Evolutionary conservation across 2,113 vertebrate species (phyloP), one percentile per base, ranked within the genome.

Genomic region (Oryzias celebensis): DNA sequence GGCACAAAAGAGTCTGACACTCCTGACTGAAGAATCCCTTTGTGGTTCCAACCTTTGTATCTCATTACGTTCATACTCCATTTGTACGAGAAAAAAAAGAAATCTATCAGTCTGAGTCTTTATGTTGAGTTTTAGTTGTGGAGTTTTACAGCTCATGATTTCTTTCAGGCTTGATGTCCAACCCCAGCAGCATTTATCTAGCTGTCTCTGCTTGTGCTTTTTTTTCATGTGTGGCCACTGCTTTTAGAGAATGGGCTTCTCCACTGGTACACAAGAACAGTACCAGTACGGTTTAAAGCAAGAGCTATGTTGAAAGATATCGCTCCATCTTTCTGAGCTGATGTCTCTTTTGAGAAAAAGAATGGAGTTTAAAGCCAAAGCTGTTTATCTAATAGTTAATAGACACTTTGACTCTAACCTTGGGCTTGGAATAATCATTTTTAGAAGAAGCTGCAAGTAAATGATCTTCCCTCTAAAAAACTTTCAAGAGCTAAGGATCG

Each of bases 1-100:
- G 59, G 69, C 80, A 89, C 80, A 86, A 90, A 89, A 71, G 85
- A 80, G 61, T 81, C 81, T 87, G 88, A 85, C 78, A 80, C 81
- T 78, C 60, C 60, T 77, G 76, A 88, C 84, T 77, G 82, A 85
- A 74, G 73, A 82, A 86, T 87, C 74, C 84, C 68, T 83, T 65
- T 59, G 77, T 73, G 83, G 79, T 66, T 80, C 52, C 68, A 75
- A 84, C 77, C 73, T 62, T 84, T 83, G 70, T 78, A 84, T 87
- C 80, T 88, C 87, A 85, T 88, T 85, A 86, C 85, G 68, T 62
- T 60, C 64, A 58, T 78, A 61, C 62, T 70, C 71, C 65, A 73
- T 86, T 84, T 81, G 77, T 72, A 52, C 68, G 58, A 67, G 77
- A 84, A 80, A 67, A 79, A 84, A 80, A 74, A 84, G 26, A 28